Evolutionary conservation across 1,140 invertebrate species (phyloP).

Genomic region (Drosophila pseudoobscura): DNA sequence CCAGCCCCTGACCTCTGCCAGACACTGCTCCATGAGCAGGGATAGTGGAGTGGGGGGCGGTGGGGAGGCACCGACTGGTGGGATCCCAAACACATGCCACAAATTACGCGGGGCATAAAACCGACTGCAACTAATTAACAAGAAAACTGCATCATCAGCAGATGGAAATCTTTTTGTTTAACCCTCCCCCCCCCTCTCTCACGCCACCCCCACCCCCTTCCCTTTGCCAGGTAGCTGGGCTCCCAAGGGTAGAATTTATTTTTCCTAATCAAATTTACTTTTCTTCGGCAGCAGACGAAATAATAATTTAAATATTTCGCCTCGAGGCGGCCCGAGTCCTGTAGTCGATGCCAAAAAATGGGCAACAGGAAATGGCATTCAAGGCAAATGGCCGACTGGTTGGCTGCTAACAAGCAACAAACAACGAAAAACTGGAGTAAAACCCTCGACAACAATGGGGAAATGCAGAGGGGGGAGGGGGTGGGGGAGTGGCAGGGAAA

Average conservation of each 20-base stretch:
- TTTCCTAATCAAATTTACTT: conserved; percentile 72
- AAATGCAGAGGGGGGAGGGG: background rate
- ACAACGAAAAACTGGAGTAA: conserved; percentile 57
- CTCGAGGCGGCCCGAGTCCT: conserved; percentile 12
- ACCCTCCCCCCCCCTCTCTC: no score
- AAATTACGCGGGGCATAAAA: conserved; percentile 68
- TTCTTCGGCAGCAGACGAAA: conserved; percentile 55
- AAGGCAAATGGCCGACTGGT: conserved; percentile 44
- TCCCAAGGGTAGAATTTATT: conserved; percentile 57
- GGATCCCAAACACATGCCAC: conserved; percentile 42
- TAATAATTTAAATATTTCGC: conserved; percentile 77
- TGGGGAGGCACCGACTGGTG: background rate
- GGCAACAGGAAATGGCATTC: conserved; percentile 70
- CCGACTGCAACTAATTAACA: conserved; percentile 79
- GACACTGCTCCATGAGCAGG: conserved; percentile 18
- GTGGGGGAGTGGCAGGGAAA: conserved; percentile 21
- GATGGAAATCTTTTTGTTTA: conserved; percentile 16
- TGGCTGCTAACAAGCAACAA: conserved; percentile 66
- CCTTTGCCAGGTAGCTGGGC: no score
- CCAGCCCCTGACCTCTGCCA: conserved; percentile 31
- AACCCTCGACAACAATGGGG: conserved; percentile 44
- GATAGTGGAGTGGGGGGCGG: no score
- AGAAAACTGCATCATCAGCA: conserved; percentile 64
- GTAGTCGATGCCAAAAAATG: conserved; percentile 22
- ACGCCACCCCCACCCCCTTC: background rate